Base-by-base conservation (phyloP, 2,888 invertebrate species). In the Eupeodes luniger region DNA sequence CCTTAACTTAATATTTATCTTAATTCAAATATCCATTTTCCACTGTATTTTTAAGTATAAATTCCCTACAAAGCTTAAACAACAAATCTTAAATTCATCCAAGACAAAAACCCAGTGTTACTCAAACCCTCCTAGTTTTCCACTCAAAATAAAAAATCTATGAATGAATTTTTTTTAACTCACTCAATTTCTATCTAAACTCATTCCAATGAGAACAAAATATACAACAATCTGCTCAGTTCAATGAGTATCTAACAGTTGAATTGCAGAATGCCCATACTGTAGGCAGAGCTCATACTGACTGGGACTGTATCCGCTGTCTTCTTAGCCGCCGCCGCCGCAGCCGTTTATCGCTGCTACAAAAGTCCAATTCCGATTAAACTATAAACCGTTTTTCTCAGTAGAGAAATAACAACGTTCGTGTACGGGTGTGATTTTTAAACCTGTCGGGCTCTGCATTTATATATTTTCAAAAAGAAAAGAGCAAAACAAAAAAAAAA, bases 321-420 rank as follows among this genome's bases (percentile, higher is more conserved):
- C 2, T 19, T 19, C 19, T 19, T 19, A 19, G 7, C 36, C 36
- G 36, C 36, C 36, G 36, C 36, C 40, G 40, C 40, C 40, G 9
- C 6, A 2, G 9, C 5, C 40, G 40, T 9, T 40, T 40, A 27
- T 27, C 27, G 66, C 66, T 14, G 10, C 55, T 5, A n/a, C 14
- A 9, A 44, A 72, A 34, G 16, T 12, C 49, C 19, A 36, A 83
- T 53, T 44, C 49, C 19, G 40, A 55, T 69, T 62, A 40, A 27
- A 27, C n/a, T 69, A 66, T 40, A 66, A 27, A 40, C 36, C 69
- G 55, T n/a, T 2, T 74, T 64, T 40, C 85, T 47, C 79, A 86
- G 86, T 86, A 70, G 82, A 82, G 86, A 64, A 70, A 47, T 27
- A 76, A 34, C 66, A 76, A 61, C 80, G 59, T 47, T 16, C 55